Evolutionary conservation across 1,140 invertebrate species (phyloP).

Genomic region (Drosophila guanche): DNA sequence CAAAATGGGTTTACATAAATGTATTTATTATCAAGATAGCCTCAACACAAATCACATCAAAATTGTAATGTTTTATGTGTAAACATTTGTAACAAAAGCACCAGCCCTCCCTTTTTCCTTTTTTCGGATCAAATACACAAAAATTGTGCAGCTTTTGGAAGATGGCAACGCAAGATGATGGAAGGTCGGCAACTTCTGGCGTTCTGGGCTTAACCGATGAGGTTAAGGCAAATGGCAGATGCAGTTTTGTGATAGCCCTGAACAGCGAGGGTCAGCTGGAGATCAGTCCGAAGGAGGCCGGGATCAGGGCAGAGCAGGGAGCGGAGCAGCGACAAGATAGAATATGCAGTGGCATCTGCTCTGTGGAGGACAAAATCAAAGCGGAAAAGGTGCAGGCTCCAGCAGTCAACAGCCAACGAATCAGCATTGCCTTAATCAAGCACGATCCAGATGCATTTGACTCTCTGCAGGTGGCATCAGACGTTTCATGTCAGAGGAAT

Average conservation of each 20-base stretch:
- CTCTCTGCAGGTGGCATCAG: background rate
- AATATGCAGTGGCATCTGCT: background rate
- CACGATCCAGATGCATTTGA: slow-evolving; percentile 5
- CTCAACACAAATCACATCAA: no score
- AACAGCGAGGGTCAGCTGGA: slow-evolving; percentile 40
- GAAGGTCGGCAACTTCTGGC: background rate
- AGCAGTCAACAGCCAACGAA: slow-evolving; percentile 9
- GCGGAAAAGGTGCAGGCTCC: background rate
- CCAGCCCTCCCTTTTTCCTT: no score
- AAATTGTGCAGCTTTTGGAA: background rate
- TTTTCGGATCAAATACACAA: no score
- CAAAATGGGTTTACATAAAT: no score
- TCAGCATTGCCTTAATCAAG: slow-evolving; percentile 43
- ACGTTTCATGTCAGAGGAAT: slow-evolving; percentile 1
- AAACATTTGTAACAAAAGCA: no score
- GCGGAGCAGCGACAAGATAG: background rate
- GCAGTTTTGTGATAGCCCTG: slow-evolving; percentile 44
- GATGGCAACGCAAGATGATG: background rate
- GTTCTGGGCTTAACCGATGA: background rate
- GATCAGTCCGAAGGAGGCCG: slow-evolving; percentile 9
- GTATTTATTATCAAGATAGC: no score
- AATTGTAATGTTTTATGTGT: no score
- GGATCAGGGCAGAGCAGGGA: background rate
- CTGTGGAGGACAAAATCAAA: background rate
- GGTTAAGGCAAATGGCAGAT: slow-evolving; percentile 5